Evolutionary conservation across 2,888 invertebrate genomes (phyloP).

Genomic region (Anaspis maculata): DNA sequence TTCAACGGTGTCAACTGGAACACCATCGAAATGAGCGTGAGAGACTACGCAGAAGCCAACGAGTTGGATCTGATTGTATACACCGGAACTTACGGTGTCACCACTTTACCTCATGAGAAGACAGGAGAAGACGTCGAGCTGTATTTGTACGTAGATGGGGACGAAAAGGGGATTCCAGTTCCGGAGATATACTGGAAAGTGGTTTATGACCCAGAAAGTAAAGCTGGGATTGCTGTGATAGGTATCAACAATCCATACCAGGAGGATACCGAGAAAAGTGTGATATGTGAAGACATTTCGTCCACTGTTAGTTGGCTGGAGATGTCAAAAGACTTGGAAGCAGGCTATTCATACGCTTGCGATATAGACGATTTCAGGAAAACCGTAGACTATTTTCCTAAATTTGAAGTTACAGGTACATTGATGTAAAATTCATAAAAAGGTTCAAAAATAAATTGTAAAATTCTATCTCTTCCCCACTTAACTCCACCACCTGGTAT

Average conservation of each 20-base stretch:
- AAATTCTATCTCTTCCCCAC: no score
- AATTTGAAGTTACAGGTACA: constrained; percentile 38
- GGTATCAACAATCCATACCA: constrained; percentile 55
- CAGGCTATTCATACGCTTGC: constrained; percentile 57
- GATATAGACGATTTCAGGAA: constrained; percentile 49
- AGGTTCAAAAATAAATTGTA: no score
- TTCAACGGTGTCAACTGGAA: constrained; percentile 55
- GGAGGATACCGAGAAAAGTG: constrained; percentile 17
- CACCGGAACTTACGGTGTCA: constrained; percentile 53
- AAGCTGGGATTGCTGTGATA: constrained; percentile 51
- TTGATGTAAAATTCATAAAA: no score
- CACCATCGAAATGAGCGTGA: constrained; percentile 42
- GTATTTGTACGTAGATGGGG: constrained; percentile 28
- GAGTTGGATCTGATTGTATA: constrained; percentile 39
- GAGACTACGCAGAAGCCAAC: constrained; percentile 37
- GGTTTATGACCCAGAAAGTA: constrained; percentile 46
- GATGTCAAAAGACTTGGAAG: constrained; percentile 42
- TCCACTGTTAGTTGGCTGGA: constrained; percentile 53
- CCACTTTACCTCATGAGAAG: constrained; percentile 48
- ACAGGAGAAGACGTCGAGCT: constrained; percentile 25
- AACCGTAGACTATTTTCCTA: constrained; percentile 48
- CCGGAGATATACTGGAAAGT: constrained; percentile 54
- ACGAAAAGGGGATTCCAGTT: constrained; percentile 42
- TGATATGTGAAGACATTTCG: constrained; percentile 45
- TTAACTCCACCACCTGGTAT: no score